Percentiles rank a stretch among this genome's conserved stretches.
These are phyloP conservation scores for Thinocorus orbignyianus DNA, from an alignment of 2,113 vertebrate species.

Conservation along the genomic window DNA sequence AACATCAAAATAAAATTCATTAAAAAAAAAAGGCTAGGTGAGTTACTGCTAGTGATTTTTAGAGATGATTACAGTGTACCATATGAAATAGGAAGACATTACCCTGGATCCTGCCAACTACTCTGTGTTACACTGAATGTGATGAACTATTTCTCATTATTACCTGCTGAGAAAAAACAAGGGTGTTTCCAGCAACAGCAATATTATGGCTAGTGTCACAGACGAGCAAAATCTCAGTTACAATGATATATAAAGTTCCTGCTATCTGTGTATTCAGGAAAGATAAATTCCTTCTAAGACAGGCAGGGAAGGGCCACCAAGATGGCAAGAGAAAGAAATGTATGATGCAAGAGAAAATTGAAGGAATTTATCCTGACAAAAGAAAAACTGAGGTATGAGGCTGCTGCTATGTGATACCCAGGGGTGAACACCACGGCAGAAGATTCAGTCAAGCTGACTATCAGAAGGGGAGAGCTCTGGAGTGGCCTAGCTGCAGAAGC, in stretches of 20 bases:
- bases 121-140: neutral
- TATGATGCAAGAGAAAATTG: neutral
- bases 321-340: neutral
- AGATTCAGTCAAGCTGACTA: neutral
- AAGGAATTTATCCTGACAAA: neutral
- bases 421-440: neutral
- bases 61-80: neutral
- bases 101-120: neutral
- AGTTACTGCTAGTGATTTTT: neutral
- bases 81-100: neutral
- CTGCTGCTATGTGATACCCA: neutral
- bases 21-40: neutral
- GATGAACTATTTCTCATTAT: neutral
- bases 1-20: neutral
- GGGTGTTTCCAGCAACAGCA: neutral
- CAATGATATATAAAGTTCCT: neutral
- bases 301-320: neutral
- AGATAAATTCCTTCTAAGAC: neutral
- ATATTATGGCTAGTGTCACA: neutral
- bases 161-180: neutral
- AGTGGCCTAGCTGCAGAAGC: neutral
- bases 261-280: neutral
- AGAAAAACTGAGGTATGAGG: neutral
- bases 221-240: neutral
- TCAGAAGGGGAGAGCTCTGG: neutral